phyloP scores from a whole-genome alignment of 92 coral and sea anemone species.

The Porites divaricata region DNA sequence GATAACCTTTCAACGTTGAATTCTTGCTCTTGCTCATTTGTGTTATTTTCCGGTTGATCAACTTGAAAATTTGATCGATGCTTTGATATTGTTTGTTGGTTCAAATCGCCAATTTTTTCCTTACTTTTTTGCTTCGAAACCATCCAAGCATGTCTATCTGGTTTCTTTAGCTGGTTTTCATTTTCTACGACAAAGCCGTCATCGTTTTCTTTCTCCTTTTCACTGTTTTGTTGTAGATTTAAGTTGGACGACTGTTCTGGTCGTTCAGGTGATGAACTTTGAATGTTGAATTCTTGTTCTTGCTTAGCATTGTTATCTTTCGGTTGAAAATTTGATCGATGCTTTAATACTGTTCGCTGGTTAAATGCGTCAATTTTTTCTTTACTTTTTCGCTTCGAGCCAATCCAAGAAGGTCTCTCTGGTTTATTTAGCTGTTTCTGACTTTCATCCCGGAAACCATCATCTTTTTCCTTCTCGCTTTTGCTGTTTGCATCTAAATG shows the following conservation, averaged over 20 bases:
- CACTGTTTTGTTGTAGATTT: background rate
- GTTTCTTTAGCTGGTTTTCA: background rate
- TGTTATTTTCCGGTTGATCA: background rate
- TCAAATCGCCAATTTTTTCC: background rate
- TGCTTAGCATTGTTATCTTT: background rate
- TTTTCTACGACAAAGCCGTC: background rate
- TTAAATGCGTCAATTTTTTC: background rate
- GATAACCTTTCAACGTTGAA: background rate
- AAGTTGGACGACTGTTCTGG: background rate
- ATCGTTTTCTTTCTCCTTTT: background rate
- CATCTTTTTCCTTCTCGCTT: background rate
- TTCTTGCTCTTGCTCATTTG: background rate
- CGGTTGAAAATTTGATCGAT: background rate
- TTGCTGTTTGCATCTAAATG: background rate
- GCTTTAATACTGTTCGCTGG: background rate
- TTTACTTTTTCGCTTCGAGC: background rate
- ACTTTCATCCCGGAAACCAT: background rate
- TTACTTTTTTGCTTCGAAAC: background rate
- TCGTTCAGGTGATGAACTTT: background rate
- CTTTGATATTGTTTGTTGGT: background rate
- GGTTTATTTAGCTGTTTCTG: background rate
- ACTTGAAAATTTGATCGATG: conserved; percentile 6
- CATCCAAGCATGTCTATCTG: background rate
- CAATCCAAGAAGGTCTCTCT: background rate
- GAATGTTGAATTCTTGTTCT: background rate